Percentiles rank a stretch among this genome's conserved stretches.
These are phyloP conservation scores for Amblyjoppa fuscipennis DNA, from an alignment of 2,888 invertebrate species.

Conservation along the genomic window DNA sequence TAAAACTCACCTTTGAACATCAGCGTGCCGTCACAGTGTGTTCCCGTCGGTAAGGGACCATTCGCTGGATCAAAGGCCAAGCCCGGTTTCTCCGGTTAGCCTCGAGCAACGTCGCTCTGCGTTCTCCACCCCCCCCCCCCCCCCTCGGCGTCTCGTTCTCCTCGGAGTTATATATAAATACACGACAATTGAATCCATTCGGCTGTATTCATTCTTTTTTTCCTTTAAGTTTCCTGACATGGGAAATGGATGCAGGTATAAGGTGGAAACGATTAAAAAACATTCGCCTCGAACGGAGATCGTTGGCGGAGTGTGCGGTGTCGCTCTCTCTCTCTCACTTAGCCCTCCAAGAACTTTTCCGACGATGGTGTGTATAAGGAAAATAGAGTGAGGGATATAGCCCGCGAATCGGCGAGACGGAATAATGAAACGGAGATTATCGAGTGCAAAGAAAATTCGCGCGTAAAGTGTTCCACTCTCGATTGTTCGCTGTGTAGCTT, in stretches of 20 bases:
- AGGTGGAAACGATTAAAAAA: not conserved
- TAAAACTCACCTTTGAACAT: constrained; percentile 56
- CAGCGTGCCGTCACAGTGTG: constrained; percentile 5
- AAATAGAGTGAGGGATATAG: constrained; percentile 46
- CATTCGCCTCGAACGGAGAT: not conserved
- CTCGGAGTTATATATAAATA: not conserved
- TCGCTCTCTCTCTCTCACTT: not conserved
- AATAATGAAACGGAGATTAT: constrained; percentile 65
- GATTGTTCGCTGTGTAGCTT: constrained; percentile 40
- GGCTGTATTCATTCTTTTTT: not conserved
- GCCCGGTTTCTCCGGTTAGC: constrained; percentile 34
- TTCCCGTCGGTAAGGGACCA: constrained; percentile 27
- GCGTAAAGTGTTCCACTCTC: constrained; percentile 54
- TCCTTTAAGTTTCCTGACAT: not conserved
- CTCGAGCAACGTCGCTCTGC: constrained; percentile 4
- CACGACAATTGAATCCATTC: constrained; percentile 27
- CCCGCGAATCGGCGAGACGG: constrained; percentile 56
- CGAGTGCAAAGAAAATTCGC: constrained; percentile 68
- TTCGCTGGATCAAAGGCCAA: constrained; percentile 50
- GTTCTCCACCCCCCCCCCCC: not conserved
- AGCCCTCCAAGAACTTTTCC: not conserved
- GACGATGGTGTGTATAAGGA: not conserved
- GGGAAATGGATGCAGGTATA: no score
- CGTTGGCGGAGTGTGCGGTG: not conserved
- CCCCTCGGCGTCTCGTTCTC: not conserved